phyloP scores from a whole-genome alignment of 2,113 vertebrate genomes.

The Sylvietta virens region DNA sequence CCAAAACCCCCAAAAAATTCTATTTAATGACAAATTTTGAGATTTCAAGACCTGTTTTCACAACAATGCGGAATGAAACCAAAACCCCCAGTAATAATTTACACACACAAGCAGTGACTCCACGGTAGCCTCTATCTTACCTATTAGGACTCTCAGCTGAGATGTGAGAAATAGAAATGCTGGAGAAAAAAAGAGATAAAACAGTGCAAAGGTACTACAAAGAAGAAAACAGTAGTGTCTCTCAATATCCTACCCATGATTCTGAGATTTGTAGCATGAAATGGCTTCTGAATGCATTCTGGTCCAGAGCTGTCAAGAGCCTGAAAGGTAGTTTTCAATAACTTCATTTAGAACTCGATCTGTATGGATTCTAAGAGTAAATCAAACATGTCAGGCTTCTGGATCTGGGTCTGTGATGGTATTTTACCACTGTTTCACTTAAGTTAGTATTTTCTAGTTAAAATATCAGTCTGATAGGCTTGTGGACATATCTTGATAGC shows the following conservation, averaged over 20 bases:
- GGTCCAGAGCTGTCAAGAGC: fast-evolving
- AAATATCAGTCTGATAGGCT: neutral
- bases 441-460: neutral
- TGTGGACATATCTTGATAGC: neutral
- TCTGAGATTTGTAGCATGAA: neutral
- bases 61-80: neutral
- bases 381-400: neutral
- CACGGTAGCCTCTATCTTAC: neutral
- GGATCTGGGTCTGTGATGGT: neutral
- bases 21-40: neutral
- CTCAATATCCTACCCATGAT: neutral
- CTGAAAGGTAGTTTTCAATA: neutral
- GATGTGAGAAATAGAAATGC: neutral
- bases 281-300: neutral
- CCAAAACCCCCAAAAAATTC: neutral
- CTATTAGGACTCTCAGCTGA: neutral
- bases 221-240: neutral
- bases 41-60: neutral
- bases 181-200: neutral
- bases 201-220: neutral
- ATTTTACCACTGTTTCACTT: neutral
- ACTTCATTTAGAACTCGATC: neutral
- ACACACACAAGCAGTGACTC: neutral
- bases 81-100: neutral
- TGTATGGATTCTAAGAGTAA: neutral